These are phyloP conservation scores for Oreochromis grahami DNA, from an alignment of 2,797 vertebrate species.

Conservation along the genomic window DNA sequence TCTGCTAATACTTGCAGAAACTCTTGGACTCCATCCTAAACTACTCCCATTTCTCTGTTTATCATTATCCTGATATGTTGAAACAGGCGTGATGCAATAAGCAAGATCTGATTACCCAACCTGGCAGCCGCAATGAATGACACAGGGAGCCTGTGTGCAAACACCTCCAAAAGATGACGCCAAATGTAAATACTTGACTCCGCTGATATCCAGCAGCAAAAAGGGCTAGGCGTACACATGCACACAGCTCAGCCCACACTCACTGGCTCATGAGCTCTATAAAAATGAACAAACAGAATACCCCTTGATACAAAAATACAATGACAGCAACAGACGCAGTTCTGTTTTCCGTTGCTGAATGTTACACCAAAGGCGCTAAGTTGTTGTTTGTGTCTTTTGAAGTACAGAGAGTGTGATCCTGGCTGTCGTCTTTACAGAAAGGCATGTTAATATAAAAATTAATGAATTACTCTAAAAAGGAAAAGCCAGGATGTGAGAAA, in stretches of 20 bases:
- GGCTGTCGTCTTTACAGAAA: not conserved
- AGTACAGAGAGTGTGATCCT: not conserved
- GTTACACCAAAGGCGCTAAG: slow-evolving; percentile 15
- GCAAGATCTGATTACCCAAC: slow-evolving; percentile 74
- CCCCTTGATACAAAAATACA: slow-evolving; percentile 41
- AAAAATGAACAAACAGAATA: slow-evolving; percentile 49
- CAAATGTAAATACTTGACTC: slow-evolving; percentile 63
- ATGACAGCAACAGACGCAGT: slow-evolving; percentile 30
- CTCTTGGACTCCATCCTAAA: slow-evolving; percentile 65
- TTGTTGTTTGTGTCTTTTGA: slow-evolving; percentile 1
- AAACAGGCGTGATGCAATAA: slow-evolving; percentile 74
- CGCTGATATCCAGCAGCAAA: slow-evolving; percentile 30
- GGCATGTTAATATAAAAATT: not conserved
- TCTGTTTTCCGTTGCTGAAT: slow-evolving; percentile 1
- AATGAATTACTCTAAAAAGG: not conserved
- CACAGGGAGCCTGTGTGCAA: slow-evolving; percentile 59
- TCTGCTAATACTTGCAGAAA: slow-evolving; percentile 56
- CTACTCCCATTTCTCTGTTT: slow-evolving; percentile 69
- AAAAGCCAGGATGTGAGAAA: not conserved
- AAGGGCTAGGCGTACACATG: slow-evolving; percentile 3
- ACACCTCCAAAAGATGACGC: slow-evolving; percentile 61
- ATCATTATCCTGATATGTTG: slow-evolving; percentile 72
- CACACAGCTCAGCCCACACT: slow-evolving; percentile 1
- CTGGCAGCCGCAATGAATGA: slow-evolving; percentile 60
- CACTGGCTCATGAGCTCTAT: slow-evolving; percentile 24